Conservation (phyloP, 2,797 vertebrate genomes). For the Hippocampus kuda region DNA sequence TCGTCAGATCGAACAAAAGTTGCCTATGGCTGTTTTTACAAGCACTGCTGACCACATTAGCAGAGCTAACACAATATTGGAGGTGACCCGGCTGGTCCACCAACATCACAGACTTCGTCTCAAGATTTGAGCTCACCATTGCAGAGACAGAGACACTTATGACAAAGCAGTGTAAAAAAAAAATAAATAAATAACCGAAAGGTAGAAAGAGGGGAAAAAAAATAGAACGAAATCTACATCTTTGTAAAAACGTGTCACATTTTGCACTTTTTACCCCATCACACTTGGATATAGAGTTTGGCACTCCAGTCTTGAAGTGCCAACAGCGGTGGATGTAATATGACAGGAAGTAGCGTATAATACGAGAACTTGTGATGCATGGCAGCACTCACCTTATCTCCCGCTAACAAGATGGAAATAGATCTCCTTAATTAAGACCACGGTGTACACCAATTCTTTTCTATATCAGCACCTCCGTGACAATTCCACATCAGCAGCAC, state of each 20-base stretch:
- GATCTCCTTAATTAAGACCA: conserved; percentile 67
- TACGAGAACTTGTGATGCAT: conserved; percentile 56
- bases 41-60: too few species aligned
- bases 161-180: neutral
- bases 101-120: too few species aligned
- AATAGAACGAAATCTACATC: neutral
- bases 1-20: too few species aligned
- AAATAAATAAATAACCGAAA: neutral
- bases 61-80: too few species aligned
- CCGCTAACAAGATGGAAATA: conserved; percentile 67
- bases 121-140: too few species aligned
- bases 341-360: conserved; percentile 51
- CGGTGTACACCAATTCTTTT: conserved; percentile 61
- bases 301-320: conserved; percentile 27
- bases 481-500: conserved; percentile 55
- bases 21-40: too few species aligned
- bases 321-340: conserved; percentile 32
- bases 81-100: too few species aligned
- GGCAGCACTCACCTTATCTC: conserved; percentile 54
- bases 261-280: neutral
- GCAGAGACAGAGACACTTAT: neutral
- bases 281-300: conserved; percentile 8
- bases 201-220: neutral
- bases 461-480: conserved; percentile 61
- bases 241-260: neutral